Conservation (phyloP, 2,797 vertebrate species). For the Gymnocypris eckloni region DNA sequence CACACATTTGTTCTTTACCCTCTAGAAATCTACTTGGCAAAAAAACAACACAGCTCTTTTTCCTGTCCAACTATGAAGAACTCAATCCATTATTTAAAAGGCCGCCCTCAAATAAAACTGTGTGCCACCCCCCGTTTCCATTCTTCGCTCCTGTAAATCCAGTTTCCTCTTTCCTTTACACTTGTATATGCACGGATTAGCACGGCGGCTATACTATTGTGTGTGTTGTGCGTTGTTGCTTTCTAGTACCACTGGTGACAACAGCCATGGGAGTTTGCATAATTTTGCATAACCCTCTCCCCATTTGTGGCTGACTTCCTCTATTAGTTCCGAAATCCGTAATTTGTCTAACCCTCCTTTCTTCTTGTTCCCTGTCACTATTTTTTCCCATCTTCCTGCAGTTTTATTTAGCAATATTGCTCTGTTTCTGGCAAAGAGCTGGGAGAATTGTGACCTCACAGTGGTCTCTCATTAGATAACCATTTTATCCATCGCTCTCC, state of each 20-base stretch:
- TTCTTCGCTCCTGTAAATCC: conserved; percentile 47
- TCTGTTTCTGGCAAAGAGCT: conserved; percentile 48
- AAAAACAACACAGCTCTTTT: conserved; percentile 39
- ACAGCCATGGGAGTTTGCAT: conserved; percentile 76
- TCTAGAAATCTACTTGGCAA: conserved; percentile 37
- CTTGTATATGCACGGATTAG: conserved; percentile 57
- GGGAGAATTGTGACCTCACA: conserved; percentile 58
- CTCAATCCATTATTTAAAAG: conserved; percentile 63
- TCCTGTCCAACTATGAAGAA: conserved; percentile 46
- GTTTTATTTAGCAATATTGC: conserved; percentile 46
- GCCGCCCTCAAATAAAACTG: conserved; percentile 25
- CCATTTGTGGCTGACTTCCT: conserved; percentile 71
- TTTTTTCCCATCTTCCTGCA: conserved; percentile 48
- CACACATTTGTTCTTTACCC: conserved; percentile 30
- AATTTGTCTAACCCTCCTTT: conserved; percentile 73
- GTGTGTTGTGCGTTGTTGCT: conserved; percentile 66
- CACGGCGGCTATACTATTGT: conserved; percentile 64
- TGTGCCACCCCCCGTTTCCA: conserved; percentile 22
- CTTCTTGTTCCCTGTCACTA: conserved; percentile 51
- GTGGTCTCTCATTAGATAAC: conserved; percentile 56
- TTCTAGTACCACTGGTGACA: conserved; percentile 76
- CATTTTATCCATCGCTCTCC: conserved; percentile 58
- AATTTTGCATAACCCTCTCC: conserved; percentile 80
- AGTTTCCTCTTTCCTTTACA: conserved; percentile 42
- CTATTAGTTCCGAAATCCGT: conserved; percentile 79